Percentiles rank a stretch among this genome's conserved stretches.
phyloP scores from a whole-genome alignment of 1,140 invertebrate genomes.

The Holotrichia oblita region DNA sequence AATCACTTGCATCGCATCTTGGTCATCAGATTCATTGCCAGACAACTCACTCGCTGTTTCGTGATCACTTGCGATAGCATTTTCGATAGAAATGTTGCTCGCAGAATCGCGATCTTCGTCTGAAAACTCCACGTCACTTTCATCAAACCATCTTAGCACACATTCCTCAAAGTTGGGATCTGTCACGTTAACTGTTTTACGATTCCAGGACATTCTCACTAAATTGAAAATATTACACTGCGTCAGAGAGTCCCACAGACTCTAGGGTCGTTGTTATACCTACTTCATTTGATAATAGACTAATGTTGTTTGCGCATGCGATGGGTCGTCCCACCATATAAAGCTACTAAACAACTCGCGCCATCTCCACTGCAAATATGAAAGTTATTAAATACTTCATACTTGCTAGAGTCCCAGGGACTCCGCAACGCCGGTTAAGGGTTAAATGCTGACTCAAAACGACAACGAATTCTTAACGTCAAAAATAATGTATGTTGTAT shows the following conservation, averaged over 20 bases:
- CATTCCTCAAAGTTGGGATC: conserved; percentile 38
- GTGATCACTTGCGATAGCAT: conserved; percentile 38
- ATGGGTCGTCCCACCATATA: conserved; percentile 23
- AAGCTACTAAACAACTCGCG: conserved; percentile 39
- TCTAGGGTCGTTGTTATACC: conserved; percentile 37
- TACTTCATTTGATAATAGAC: conserved; percentile 38
- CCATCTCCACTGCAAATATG: background rate
- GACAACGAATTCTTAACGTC: too few relatives aligned
- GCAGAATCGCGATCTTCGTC: conserved; percentile 38
- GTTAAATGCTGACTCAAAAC: too few relatives aligned
- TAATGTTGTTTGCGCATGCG: conserved; percentile 40
- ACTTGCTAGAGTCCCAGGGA: conserved; percentile 39
- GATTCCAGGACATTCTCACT: conserved; percentile 40
- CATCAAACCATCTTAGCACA: background rate
- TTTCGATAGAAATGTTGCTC: conserved; percentile 38
- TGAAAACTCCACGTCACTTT: background rate
- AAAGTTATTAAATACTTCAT: conserved; percentile 41
- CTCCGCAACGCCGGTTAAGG: background rate
- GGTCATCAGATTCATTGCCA: conserved; percentile 41
- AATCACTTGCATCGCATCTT: conserved; percentile 42
- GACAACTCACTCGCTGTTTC: conserved; percentile 38
- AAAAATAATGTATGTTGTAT: too few relatives aligned
- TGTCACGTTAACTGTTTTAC: conserved; percentile 39
- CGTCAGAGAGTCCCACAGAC: conserved; percentile 41
- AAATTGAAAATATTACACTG: conserved; percentile 42